phyloP scores from a whole-genome alignment of 2,888 invertebrate species.

The Hipparchia sbordonii region DNA sequence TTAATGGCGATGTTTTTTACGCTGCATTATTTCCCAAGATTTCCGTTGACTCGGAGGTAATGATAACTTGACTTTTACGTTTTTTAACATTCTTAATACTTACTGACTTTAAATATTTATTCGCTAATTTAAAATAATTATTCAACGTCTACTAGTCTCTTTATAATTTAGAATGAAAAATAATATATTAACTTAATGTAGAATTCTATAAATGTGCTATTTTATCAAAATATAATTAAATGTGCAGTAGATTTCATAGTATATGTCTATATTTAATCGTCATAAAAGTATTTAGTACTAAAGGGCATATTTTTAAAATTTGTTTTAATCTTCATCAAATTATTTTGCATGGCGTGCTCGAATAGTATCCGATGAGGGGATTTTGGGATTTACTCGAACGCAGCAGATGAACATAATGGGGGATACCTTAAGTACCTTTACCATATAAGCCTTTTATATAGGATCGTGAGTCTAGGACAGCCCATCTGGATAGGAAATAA shows the following conservation, averaged over 20 bases:
- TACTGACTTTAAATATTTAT: neutral
- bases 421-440: no score
- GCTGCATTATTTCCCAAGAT: neutral
- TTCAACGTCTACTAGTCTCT: slow-evolving; percentile 12
- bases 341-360: no score
- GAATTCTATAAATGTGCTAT: slow-evolving; percentile 5
- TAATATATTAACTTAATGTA: neutral
- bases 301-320: neutral
- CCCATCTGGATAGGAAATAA: no score
- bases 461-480: no score
- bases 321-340: no score
- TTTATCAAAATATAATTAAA: neutral
- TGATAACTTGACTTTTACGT: neutral
- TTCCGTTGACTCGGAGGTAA: neutral
- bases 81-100: neutral
- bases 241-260: neutral
- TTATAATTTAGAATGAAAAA: neutral
- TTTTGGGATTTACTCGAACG: no score
- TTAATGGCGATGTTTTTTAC: neutral
- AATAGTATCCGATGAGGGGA: no score
- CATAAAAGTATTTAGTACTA: neutral
- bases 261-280: slow-evolving; percentile 9
- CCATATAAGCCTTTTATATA: no score
- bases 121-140: neutral
- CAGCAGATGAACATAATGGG: no score